A percentile compares a stretch with the other conserved stretches of the same genome.
phyloP scores from a whole-genome alignment of 2,113 vertebrate genomes.

The Romanogobio albipinnatus region DNA sequence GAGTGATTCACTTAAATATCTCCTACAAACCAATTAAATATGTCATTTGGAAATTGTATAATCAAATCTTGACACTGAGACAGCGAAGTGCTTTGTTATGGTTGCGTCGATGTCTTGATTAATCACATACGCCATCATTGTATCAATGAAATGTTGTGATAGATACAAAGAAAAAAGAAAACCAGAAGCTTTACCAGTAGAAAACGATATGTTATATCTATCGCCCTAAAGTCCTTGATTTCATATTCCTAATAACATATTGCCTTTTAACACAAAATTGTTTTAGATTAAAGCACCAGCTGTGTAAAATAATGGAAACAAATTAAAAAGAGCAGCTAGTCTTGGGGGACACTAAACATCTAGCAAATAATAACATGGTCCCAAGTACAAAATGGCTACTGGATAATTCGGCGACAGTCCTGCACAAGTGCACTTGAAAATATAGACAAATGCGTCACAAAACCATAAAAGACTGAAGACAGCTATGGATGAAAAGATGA shows the following conservation, averaged over 20 bases:
- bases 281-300: background rate
- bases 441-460: constrained; percentile 17
- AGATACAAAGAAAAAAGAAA: background rate
- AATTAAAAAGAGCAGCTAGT: background rate
- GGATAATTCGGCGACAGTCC: constrained; percentile 6
- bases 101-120: background rate
- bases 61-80: background rate
- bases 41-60: background rate
- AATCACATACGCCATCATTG: background rate
- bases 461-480: background rate
- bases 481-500: constrained; percentile 2
- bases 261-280: background rate
- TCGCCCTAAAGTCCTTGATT: background rate
- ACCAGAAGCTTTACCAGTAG: background rate
- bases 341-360: background rate
- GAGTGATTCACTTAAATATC: background rate
- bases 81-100: background rate
- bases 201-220: background rate
- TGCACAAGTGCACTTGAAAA: background rate
- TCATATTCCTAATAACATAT: background rate
- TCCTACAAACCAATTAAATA: background rate
- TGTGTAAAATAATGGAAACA: background rate
- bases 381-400: constrained; percentile 1
- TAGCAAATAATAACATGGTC: background rate
- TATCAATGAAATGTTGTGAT: constrained; percentile 22